phyloP scores from a whole-genome alignment of 2,797 vertebrate genomes.

The Sebastes oblongus region DNA sequence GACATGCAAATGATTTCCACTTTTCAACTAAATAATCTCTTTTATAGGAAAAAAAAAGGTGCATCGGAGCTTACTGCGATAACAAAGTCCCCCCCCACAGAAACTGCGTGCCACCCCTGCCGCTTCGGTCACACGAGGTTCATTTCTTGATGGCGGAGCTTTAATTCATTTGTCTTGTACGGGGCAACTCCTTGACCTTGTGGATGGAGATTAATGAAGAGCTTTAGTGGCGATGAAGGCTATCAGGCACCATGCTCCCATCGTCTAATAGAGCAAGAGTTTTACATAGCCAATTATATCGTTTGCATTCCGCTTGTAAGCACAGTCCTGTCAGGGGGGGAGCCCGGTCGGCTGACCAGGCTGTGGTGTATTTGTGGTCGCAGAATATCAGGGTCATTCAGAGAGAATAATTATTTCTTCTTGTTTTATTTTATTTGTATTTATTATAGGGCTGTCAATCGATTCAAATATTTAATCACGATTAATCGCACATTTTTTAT shows the following conservation, averaged over 20 bases:
- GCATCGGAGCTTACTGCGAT: slow-evolving; percentile 17
- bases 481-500: too few species aligned
- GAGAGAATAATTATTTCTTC: not conserved
- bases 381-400: slow-evolving; percentile 39
- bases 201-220: slow-evolving; percentile 83
- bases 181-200: slow-evolving; percentile 75
- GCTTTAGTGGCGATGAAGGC: slow-evolving; percentile 77
- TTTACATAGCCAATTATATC: slow-evolving; percentile 78
- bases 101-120: slow-evolving; percentile 13
- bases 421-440: not conserved
- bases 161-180: slow-evolving; percentile 76
- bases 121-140: slow-evolving; percentile 44
- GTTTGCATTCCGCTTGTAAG: slow-evolving; percentile 68
- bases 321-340: slow-evolving; percentile 51
- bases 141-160: slow-evolving; percentile 49
- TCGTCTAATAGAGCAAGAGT: slow-evolving; percentile 71
- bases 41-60: not conserved
- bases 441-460: not conserved
- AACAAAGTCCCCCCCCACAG: slow-evolving; percentile 11
- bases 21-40: not conserved
- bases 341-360: not conserved
- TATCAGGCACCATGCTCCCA: slow-evolving; percentile 66
- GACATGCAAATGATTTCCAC: not conserved
- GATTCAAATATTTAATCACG: too few species aligned
- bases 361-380: slow-evolving; percentile 21